These are phyloP conservation scores for Abscondita cerata DNA, from an alignment of 2,888 invertebrate species.

Conservation along the genomic window DNA sequence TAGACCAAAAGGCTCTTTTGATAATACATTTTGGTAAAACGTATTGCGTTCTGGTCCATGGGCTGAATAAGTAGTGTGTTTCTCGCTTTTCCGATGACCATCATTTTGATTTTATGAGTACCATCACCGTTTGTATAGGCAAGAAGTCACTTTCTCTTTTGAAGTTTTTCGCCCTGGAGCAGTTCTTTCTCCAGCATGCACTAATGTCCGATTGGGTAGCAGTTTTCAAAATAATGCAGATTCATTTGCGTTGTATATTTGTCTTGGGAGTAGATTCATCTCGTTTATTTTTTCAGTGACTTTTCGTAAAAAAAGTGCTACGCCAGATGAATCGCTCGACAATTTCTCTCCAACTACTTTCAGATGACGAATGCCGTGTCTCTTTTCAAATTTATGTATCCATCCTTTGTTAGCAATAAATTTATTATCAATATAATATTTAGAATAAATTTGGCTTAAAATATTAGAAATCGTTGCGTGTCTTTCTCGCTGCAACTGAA, in stretches of 20 bases:
- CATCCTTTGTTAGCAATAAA: constrained; percentile 24
- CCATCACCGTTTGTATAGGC: constrained; percentile 3
- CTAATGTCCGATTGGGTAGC: constrained; percentile 13
- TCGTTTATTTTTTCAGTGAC: constrained; percentile 16
- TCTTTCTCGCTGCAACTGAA: constrained; percentile 20
- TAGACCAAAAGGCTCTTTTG: constrained; percentile 1
- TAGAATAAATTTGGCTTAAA: constrained; percentile 15
- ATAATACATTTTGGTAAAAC: not conserved
- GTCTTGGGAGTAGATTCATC: too few species aligned
- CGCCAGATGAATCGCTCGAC: constrained; percentile 7
- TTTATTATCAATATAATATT: constrained; percentile 18
- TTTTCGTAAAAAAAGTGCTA: constrained; percentile 17
- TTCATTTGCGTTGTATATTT: too few species aligned
- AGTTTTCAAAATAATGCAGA: constrained; percentile 25
- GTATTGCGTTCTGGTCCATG: not conserved
- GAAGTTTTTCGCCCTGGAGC: constrained; percentile 16
- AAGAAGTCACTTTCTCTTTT: constrained; percentile 1
- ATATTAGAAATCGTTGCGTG: constrained; percentile 17
- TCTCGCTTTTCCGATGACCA: constrained; percentile 5
- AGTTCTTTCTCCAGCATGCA: constrained; percentile 18
- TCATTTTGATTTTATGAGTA: constrained; percentile 10
- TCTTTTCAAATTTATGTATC: too few species aligned
- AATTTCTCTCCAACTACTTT: constrained; percentile 19
- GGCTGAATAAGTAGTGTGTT: constrained; percentile 1
- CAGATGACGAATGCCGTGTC: constrained; percentile 20